A percentile compares a stretch with the other conserved stretches of the same genome.
phyloP scores from a whole-genome alignment of 23 tunicate species.

The Ascidia mentula region DNA sequence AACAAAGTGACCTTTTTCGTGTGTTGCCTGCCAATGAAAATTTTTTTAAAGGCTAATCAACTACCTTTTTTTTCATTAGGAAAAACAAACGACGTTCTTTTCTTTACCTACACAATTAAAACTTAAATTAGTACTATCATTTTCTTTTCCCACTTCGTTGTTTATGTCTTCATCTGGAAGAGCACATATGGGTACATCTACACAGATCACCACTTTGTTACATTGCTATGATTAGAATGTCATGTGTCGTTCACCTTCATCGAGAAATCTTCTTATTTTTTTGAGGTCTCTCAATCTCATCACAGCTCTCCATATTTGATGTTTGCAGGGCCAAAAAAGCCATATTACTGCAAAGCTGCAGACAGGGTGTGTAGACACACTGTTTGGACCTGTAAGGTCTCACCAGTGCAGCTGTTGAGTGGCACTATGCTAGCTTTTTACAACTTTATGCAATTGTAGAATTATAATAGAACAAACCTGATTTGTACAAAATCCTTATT shows the following conservation, averaged over 20 bases:
- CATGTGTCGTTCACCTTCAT: not conserved
- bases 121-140: not conserved
- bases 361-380: too few species aligned
- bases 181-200: not conserved
- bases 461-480: not conserved
- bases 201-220: not conserved
- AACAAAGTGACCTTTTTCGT: not conserved
- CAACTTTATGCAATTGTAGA: not conserved
- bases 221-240: not conserved
- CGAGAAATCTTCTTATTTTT: slow-evolving; percentile 13
- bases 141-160: not conserved
- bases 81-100: not conserved
- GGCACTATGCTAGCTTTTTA: too few species aligned
- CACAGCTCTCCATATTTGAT: slow-evolving; percentile 5
- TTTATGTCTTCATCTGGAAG: not conserved
- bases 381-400: too few species aligned
- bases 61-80: not conserved
- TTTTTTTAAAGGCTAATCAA: too few species aligned
- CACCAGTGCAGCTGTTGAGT: too few species aligned
- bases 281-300: slow-evolving; percentile 9
- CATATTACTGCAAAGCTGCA: too few species aligned
- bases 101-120: not conserved
- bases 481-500: not conserved
- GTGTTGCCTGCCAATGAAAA: not conserved
- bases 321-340: slow-evolving; percentile 8